Conservation (phyloP, 2,113 vertebrate species). For the Oryzias woworae region DNA sequence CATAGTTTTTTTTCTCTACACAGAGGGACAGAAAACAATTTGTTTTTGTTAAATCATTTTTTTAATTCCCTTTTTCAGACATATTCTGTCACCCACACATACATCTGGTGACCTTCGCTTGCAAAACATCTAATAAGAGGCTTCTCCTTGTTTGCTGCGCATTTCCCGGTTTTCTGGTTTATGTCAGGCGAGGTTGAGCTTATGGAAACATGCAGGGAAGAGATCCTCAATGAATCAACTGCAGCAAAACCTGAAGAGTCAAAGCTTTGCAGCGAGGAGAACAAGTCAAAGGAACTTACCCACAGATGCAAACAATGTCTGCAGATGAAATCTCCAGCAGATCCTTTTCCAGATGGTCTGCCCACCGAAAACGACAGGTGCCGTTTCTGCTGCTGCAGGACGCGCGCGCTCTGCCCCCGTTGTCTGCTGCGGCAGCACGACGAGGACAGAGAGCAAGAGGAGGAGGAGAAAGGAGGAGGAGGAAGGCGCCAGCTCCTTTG, state of each 20-base stretch:
- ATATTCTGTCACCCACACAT: constrained; percentile 25
- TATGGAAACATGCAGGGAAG: neutral
- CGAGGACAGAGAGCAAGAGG: constrained; percentile 22
- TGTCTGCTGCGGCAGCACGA: constrained; percentile 55
- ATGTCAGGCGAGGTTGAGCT: too few relatives aligned
- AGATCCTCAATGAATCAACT: constrained; percentile 3
- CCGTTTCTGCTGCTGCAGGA: constrained; percentile 39
- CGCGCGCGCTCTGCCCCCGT: constrained; percentile 44
- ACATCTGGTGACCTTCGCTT: constrained; percentile 59
- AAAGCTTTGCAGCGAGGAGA: constrained; percentile 19
- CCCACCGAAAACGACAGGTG: constrained; percentile 31
- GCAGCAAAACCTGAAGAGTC: constrained; percentile 17
- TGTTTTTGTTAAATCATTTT: neutral
- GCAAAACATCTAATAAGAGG: constrained; percentile 19
- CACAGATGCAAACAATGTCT: constrained; percentile 27
- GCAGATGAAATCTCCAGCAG: constrained; percentile 31
- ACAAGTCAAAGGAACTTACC: constrained; percentile 64
- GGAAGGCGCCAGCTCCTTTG: constrained; percentile 40
- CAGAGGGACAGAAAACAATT: too few relatives aligned
- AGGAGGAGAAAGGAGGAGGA: neutral
- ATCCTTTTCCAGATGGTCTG: constrained; percentile 3
- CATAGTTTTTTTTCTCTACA: neutral
- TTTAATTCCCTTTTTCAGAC: neutral
- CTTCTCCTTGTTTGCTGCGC: neutral
- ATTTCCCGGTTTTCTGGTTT: neutral